Conservation (phyloP, 2,797 vertebrate genomes). For the Silurus lanzhouensis region DNA sequence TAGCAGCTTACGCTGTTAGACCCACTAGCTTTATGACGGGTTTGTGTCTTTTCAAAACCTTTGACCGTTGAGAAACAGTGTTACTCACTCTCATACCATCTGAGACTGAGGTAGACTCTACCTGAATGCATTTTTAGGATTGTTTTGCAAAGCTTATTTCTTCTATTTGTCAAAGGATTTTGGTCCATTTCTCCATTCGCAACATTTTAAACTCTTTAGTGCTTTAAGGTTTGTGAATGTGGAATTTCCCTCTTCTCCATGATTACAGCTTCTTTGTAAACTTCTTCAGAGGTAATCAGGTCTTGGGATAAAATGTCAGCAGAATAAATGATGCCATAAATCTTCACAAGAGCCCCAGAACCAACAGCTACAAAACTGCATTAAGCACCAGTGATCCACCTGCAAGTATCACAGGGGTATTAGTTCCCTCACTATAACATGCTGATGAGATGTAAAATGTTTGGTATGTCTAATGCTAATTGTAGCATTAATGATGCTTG, state of each 20-base stretch:
- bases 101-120: neutral
- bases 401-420: neutral
- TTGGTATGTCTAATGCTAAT: neutral
- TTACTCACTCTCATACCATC: neutral
- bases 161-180: neutral
- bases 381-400: neutral
- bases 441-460: neutral
- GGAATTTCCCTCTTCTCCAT: neutral
- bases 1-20: neutral
- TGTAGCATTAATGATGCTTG: neutral
- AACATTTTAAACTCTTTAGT: neutral
- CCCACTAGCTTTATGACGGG: neutral
- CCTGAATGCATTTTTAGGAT: neutral
- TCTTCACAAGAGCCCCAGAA: slow-evolving; percentile 6
- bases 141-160: neutral
- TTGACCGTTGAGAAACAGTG: neutral
- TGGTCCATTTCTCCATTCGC: neutral
- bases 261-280: neutral
- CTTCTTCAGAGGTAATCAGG: slow-evolving; percentile 1
- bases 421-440: neutral
- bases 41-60: slow-evolving; percentile 15
- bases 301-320: slow-evolving; percentile 30
- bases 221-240: neutral
- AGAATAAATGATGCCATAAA: slow-evolving; percentile 22
- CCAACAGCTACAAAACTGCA: neutral